Evolutionary conservation across 2,888 invertebrate genomes (phyloP).

Genomic region (Euphydryas editha): DNA sequence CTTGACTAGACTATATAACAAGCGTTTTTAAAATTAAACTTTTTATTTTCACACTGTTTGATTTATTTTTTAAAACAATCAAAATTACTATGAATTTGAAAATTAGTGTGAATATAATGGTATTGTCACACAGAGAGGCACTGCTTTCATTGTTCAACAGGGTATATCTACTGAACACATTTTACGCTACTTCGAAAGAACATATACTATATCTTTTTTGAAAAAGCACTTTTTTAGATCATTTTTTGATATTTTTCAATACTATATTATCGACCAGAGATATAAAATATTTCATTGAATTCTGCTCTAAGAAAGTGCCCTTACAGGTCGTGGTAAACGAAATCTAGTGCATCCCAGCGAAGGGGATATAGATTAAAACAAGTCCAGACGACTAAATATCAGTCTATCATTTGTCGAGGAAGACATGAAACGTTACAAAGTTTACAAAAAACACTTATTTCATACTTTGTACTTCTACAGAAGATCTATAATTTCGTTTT

Average conservation of each 20-base stretch:
- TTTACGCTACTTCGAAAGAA: slow-evolving; percentile 37
- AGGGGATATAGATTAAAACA: slow-evolving; percentile 55
- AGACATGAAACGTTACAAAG: slow-evolving; percentile 62
- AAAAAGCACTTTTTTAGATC: slow-evolving; percentile 77
- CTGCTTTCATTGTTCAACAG: slow-evolving; percentile 65
- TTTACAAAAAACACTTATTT: slow-evolving; percentile 67
- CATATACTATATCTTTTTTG: slow-evolving; percentile 43
- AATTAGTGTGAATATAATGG: slow-evolving; percentile 58
- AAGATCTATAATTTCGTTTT: slow-evolving; percentile 54
- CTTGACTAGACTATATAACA: slow-evolving; percentile 49
- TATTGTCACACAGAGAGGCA: slow-evolving; percentile 80
- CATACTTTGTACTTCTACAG: slow-evolving; percentile 77
- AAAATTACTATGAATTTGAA: slow-evolving; percentile 29
- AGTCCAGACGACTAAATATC: slow-evolving; percentile 64
- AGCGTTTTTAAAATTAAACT: slow-evolving; percentile 36
- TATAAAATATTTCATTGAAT: slow-evolving; percentile 16
- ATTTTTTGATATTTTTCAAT: slow-evolving; percentile 16
- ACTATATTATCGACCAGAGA: background rate
- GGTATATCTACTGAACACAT: slow-evolving; percentile 74
- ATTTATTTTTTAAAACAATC: slow-evolving; percentile 10
- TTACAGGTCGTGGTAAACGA: slow-evolving; percentile 59
- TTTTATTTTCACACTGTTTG: slow-evolving; percentile 23
- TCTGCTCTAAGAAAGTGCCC: slow-evolving; percentile 73
- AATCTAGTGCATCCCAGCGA: slow-evolving; percentile 80
- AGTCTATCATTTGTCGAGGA: slow-evolving; percentile 75